Evolutionary conservation across 2,888 invertebrate species (phyloP), one percentile per base, ranked within the genome.

Genomic region (Ectemnius continuus): DNA sequence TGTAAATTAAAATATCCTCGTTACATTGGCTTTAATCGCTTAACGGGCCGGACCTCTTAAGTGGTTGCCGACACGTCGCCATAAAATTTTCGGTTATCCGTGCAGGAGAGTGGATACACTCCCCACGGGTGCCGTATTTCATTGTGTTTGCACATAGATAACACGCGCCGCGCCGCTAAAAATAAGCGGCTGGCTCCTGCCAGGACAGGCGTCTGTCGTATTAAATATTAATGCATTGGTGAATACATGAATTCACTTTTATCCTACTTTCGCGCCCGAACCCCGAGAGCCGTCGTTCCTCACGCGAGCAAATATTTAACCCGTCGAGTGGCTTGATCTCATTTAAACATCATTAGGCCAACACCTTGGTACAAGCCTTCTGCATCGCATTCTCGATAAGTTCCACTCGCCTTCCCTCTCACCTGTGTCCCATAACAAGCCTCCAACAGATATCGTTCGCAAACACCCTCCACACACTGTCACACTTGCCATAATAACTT

Each of bases 191-290:
- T 23, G 11, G 36, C 36, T 36, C 36, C 68, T 26, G 70, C 61
- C 18, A 59, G 70, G 36, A 63, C 59, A 65, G 52, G 52, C 52
- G 52, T 16, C 5, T 13, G 52, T 47, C 26, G 58, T 76, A 74
- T 84, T 81, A 81, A 78, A 85, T 85, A 84, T 84, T 84, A 85
- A 84, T 79, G 63, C 67, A 69, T 73, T 71, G 63, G 66, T 26
- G 78, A 76, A 79, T 78, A 68, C 68, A 67, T 67, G 78, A 78
- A 73, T 72, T 73, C 62, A 52, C 61, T 80, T 78, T 72, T 60
- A 61, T 72, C 63, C 36, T 36, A 66, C 67, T 63, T 65, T 63
- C 64, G 62, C 36, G 65, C 74, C 23, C 47, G 52, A 61, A 58
- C 61, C 64, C 59, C n/a, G 47, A 16, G 23, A 4, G 6, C 46